Evolutionary conservation across 2,888 invertebrate genomes (phyloP), one percentile per base, ranked within the genome.

Genomic region (Dyspetes luteomarginatus): DNA sequence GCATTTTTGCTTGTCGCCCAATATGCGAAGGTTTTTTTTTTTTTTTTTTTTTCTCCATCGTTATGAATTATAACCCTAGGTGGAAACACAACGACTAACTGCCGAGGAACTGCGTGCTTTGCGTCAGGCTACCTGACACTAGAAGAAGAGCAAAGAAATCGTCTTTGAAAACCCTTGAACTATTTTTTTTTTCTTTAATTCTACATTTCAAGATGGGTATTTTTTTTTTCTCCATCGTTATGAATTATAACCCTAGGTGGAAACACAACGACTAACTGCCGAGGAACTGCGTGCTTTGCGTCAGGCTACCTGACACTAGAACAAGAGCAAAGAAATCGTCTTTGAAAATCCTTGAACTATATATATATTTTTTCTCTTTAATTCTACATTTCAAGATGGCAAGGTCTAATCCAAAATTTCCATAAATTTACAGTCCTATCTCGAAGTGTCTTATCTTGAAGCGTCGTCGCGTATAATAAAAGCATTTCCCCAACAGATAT

Each of bases 111-210:
- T n/a, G n/a, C n/a, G n/a, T n/a, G n/a, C n/a, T n/a, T 24, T 9
- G 45, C 26, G 22, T 30, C 17, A 15, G 19, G 41, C 19, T 7
- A 9, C 22, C 4, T 45, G 41, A 4, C 9, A 15, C 52, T 22
- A 24, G 22, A 0, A 41, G 22, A 55, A 52, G n/a, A 50, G 22
- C 52, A 4, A n/a, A 45, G 26, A 45, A 30, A 52, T 36, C 58
- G 15, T 43, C 30, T 74, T 48, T n/a, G n/a, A n/a, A n/a, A n/a
- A n/a, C 69, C 76, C 76, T 76, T 76, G 76, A 62, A 76, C 76
- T 30, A 30, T 28, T 76, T 76, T 41, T 43, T 15, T 62, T 41
- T 7, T 12, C 15, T 58, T 26, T 41, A n/a, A n/a, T n/a, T n/a
- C n/a, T n/a, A n/a, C n/a, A n/a, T 12, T 45, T n/a, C n/a, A n/a